These are phyloP conservation scores for Papilio protenor DNA, from an alignment of 2,888 invertebrate genomes.

Conservation along the genomic window DNA sequence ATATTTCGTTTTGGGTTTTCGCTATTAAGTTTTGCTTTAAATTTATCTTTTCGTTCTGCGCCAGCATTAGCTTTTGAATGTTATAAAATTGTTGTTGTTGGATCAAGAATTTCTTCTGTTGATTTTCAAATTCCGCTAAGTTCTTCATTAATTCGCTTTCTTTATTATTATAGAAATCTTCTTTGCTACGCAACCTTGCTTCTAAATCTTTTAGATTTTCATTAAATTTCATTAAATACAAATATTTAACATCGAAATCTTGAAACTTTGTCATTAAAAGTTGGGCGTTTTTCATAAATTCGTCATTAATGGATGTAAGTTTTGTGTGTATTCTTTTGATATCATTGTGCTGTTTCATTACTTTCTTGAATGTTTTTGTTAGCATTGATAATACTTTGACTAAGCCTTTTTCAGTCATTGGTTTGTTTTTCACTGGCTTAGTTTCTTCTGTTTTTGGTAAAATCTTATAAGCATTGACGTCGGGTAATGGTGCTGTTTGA, in stretches of 20 bases:
- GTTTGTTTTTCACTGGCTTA: conserved; percentile 52
- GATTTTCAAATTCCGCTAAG: conserved; percentile 68
- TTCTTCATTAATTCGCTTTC: conserved; percentile 65
- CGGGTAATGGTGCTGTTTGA: conserved; percentile 56
- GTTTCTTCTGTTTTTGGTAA: conserved; percentile 57
- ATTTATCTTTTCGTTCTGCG: conserved; percentile 75
- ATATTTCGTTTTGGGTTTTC: conserved; percentile 74
- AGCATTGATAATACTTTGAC: conserved; percentile 73
- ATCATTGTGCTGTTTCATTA: conserved; percentile 72
- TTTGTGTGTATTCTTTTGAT: conserved; percentile 68
- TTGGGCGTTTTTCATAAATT: conserved; percentile 60
- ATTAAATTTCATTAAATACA: conserved; percentile 59
- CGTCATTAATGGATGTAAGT: conserved; percentile 60
- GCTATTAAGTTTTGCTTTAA: conserved; percentile 70
- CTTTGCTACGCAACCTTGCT: conserved; percentile 57
- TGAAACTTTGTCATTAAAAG: conserved; percentile 60
- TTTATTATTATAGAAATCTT: conserved; percentile 59
- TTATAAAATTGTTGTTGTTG: conserved; percentile 75
- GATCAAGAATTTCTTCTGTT: conserved; percentile 71
- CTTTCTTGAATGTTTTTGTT: conserved; percentile 74
- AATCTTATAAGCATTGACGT: conserved; percentile 61
- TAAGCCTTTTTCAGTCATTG: conserved; percentile 69
- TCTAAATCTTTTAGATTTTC: conserved; percentile 63
- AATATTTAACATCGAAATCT: conserved; percentile 69
- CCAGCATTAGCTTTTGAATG: conserved; percentile 71